Percentiles rank a stretch among this genome's conserved stretches.
Evolutionary conservation across 2,888 invertebrate genomes (phyloP).

Genomic region (Megamerina dolium): DNA sequence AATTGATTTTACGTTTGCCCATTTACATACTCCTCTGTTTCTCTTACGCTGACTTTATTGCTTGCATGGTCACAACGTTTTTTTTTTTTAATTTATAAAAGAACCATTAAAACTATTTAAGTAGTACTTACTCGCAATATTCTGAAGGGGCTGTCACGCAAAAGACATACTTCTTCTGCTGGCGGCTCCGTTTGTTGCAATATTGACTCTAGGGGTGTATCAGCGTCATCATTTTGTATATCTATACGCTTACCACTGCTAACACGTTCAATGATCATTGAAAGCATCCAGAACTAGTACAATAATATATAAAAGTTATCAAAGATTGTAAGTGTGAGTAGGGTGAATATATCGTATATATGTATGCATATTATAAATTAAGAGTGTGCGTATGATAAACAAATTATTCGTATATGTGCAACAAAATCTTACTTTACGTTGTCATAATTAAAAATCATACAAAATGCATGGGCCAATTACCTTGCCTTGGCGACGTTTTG

Average conservation of each 20-base stretch:
- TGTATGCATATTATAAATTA: neutral
- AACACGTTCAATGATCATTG: slow-evolving; percentile 44
- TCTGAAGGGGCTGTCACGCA: slow-evolving; percentile 58
- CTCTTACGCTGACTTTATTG: too few species aligned
- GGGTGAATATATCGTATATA: neutral
- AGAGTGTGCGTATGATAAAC: too few species aligned
- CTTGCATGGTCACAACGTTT: too few species aligned
- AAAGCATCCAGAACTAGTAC: slow-evolving; percentile 46
- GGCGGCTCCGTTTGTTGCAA: slow-evolving; percentile 41
- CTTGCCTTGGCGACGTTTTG: slow-evolving; percentile 32
- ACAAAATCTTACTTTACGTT: too few species aligned
- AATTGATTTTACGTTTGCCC: too few species aligned
- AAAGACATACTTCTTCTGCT: slow-evolving; percentile 59
- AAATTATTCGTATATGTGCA: too few species aligned
- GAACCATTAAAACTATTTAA: too few species aligned
- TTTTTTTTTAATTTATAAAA: too few species aligned
- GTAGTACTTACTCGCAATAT: slow-evolving; percentile 49
- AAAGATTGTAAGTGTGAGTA: slow-evolving; percentile 1
- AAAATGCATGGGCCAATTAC: too few species aligned
- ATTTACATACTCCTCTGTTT: too few species aligned
- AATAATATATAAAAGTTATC: slow-evolving; percentile 19
- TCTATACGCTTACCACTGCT: slow-evolving; percentile 35
- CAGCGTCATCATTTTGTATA: slow-evolving; percentile 39
- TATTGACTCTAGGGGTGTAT: slow-evolving; percentile 40
- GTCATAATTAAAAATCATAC: too few species aligned